These are phyloP conservation scores for Vollenhovia emeryi DNA, from an alignment of 1,140 invertebrate species.

Conservation along the genomic window DNA sequence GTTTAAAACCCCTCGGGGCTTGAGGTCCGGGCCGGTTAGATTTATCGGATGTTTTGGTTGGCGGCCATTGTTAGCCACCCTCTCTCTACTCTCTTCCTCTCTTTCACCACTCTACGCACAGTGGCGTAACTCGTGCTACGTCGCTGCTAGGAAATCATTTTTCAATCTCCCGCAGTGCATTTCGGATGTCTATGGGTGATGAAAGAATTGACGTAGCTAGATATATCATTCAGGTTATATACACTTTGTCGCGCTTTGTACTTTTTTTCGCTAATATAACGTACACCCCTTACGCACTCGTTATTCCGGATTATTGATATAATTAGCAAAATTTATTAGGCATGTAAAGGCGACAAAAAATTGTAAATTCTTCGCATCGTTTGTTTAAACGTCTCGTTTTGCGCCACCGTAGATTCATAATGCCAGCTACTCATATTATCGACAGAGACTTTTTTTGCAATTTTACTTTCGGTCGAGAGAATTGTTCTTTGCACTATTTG, in stretches of 20 bases:
- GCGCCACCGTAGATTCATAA: too few relatives aligned
- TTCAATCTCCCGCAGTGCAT: conserved; percentile 57
- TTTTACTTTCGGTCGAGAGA: too few relatives aligned
- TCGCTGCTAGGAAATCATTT: conserved; percentile 57
- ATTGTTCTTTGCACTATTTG: too few relatives aligned
- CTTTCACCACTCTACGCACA: conserved; percentile 69
- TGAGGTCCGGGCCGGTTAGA: conserved; percentile 85
- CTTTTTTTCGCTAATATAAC: background rate
- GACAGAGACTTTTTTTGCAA: too few relatives aligned
- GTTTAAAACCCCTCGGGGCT: conserved; percentile 85
- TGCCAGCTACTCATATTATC: too few relatives aligned
- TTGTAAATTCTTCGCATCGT: background rate
- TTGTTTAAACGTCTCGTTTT: background rate
- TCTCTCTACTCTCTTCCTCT: conserved; percentile 74
- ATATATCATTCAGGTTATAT: conserved; percentile 19
- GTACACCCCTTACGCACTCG: too few relatives aligned
- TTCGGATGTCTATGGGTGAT: conserved; percentile 39
- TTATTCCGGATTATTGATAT: background rate
- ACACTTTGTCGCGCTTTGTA: background rate
- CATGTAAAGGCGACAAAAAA: background rate
- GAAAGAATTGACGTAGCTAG: conserved; percentile 45
- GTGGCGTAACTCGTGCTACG: conserved; percentile 69
- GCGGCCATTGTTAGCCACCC: conserved; percentile 84
- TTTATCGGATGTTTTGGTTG: conserved; percentile 86
- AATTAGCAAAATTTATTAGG: background rate